Percentiles rank a stretch among this genome's conserved stretches.
Conservation (phyloP, 2,888 invertebrate species). For the Polymixis flavicincta region DNA sequence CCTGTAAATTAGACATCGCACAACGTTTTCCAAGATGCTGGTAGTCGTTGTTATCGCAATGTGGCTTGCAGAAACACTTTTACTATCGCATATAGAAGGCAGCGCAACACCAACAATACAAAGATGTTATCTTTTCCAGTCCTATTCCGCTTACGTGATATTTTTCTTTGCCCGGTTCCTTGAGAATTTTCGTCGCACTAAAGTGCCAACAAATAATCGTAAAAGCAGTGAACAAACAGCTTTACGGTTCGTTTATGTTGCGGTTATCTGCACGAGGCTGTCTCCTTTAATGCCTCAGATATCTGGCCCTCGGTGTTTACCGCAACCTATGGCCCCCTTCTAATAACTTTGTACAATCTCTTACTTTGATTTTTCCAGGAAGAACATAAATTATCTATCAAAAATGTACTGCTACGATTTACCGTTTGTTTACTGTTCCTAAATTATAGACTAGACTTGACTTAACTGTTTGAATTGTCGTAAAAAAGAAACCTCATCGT, state of each 20-base stretch:
- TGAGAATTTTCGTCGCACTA: conserved; percentile 63
- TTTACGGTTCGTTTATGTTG: conserved; percentile 80
- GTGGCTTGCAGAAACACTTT: conserved; percentile 44
- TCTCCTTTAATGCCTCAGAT: conserved; percentile 68
- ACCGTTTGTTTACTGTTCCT: conserved; percentile 44
- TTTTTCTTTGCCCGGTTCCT: conserved; percentile 54
- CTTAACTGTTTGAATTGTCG: not conserved
- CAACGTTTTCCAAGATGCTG: conserved; percentile 50
- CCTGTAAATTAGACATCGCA: conserved; percentile 62
- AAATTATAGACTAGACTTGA: conserved; percentile 41
- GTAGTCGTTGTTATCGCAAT: conserved; percentile 51
- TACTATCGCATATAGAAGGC: conserved; percentile 42
- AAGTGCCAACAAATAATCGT: conserved; percentile 76
- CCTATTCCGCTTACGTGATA: conserved; percentile 60
- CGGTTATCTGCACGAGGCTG: conserved; percentile 73
- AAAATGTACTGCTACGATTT: conserved; percentile 44
- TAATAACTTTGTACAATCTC: conserved; percentile 63
- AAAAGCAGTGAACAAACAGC: conserved; percentile 78
- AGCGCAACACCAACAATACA: conserved; percentile 45
- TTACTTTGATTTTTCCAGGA: conserved; percentile 54
- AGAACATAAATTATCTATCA: conserved; percentile 46
- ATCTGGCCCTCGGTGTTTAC: conserved; percentile 67
- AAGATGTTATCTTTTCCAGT: conserved; percentile 49
- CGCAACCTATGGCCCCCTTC: conserved; percentile 68
- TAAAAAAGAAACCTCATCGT: conserved; percentile 16